Conservation (phyloP, 2,888 invertebrate species). For the Timandra comae region DNA sequence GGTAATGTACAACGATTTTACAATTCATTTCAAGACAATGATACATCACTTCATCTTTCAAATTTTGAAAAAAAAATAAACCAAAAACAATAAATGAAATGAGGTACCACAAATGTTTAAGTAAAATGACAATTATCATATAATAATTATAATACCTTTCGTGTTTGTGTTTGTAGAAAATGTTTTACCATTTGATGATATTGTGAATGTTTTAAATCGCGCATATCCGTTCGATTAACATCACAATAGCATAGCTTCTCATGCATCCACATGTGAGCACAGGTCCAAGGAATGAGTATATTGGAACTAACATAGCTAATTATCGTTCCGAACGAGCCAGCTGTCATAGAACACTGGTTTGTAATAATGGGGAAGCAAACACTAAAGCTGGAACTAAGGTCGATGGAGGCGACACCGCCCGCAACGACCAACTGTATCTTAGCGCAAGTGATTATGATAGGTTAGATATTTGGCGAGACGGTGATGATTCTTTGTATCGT, state of each 20-base stretch:
- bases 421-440: conserved; percentile 50
- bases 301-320: conserved; percentile 32
- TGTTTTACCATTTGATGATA: conserved; percentile 67
- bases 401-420: conserved; percentile 28
- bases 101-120: conserved; percentile 39
- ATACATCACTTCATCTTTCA: conserved; percentile 44
- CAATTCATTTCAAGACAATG: conserved; percentile 33
- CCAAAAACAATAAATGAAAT: conserved; percentile 26
- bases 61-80: conserved; percentile 22
- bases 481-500: conserved; percentile 71
- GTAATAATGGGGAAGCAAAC: conserved; percentile 62
- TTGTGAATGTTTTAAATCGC: conserved; percentile 59
- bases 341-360: conserved; percentile 67
- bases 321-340: conserved; percentile 39
- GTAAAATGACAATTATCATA: conserved; percentile 58
- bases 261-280: conserved; percentile 66
- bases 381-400: conserved; percentile 53
- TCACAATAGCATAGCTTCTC: conserved; percentile 59
- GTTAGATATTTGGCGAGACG: conserved; percentile 70
- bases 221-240: conserved; percentile 44
- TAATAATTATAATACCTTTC: conserved; percentile 72
- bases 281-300: conserved; percentile 69
- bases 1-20: conserved; percentile 38
- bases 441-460: conserved; percentile 70
- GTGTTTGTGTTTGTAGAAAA: conserved; percentile 61